A percentile compares a stretch with the other conserved stretches of the same genome.
Conservation (phyloP, 1,140 invertebrate genomes). For the Pseudomyrmex dendroicus region DNA sequence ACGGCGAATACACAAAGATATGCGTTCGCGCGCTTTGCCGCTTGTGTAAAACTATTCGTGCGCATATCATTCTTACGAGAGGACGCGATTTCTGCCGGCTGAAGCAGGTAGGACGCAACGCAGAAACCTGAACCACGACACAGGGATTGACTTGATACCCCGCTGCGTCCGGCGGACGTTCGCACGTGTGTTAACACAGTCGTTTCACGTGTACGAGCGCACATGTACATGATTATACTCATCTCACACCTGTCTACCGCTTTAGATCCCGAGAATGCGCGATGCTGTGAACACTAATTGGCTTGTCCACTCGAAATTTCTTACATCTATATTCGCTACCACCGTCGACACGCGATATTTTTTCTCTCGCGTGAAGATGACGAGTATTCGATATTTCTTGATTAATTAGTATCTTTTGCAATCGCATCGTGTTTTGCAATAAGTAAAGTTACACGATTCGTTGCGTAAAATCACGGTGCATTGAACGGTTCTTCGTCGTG, state of each 20-base stretch:
- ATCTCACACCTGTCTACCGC: conserved; percentile 60
- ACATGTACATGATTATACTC: conserved; percentile 49
- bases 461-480: conserved; percentile 33
- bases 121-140: conserved; percentile 37
- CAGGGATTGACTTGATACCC: conserved; percentile 53
- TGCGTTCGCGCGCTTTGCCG: neutral
- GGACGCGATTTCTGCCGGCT: neutral
- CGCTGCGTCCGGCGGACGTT: conserved; percentile 59
- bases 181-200: conserved; percentile 65
- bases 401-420: neutral
- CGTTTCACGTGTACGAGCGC: conserved; percentile 58
- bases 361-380: neutral
- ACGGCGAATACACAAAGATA: neutral
- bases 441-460: conserved; percentile 11
- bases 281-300: conserved; percentile 73
- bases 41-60: neutral
- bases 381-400: neutral
- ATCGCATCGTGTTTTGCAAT: neutral
- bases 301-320: conserved; percentile 75
- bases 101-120: conserved; percentile 34
- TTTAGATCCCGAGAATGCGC: conserved; percentile 19
- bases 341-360: neutral
- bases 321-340: conserved; percentile 64
- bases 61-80: neutral
- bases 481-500: conserved; percentile 24